phyloP scores from a whole-genome alignment of 2,888 invertebrate species.

The Sminthurides aquaticus region DNA sequence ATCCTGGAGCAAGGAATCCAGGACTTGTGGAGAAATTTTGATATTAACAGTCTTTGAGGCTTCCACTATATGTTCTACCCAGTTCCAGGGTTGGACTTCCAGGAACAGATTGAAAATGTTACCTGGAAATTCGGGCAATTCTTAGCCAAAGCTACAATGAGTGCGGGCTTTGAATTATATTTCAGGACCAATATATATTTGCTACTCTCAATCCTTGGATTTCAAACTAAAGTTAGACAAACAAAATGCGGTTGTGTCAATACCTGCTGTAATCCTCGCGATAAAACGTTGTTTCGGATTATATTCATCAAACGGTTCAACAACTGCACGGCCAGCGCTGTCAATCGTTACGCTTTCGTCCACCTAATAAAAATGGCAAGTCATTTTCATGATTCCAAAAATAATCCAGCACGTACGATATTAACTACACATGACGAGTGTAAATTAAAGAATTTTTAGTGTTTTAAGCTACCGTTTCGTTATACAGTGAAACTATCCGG shows the following conservation, averaged over 20 bases:
- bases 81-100: conserved; percentile 15
- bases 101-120: conserved; percentile 11
- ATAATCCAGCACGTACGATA: not conserved
- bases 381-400: not conserved
- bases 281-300: conserved; percentile 11
- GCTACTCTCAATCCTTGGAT: too few species aligned
- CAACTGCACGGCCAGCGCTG: not conserved
- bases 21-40: not conserved
- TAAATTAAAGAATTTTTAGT: too few species aligned
- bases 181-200: too few species aligned
- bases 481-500: not conserved
- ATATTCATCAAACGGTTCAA: not conserved
- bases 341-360: not conserved
- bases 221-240: too few species aligned
- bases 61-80: conserved; percentile 16
- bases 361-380: not conserved
- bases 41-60: conserved; percentile 7
- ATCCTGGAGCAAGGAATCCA: conserved; percentile 3
- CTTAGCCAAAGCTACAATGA: too few species aligned
- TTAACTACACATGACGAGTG: not conserved
- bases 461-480: conserved; percentile 2
- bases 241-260: not conserved
- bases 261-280: not conserved
- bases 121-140: not conserved
- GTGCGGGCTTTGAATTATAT: too few species aligned